Base-by-base conservation (phyloP, 2,797 vertebrate genomes). In the Lacerta agilis region DNA sequence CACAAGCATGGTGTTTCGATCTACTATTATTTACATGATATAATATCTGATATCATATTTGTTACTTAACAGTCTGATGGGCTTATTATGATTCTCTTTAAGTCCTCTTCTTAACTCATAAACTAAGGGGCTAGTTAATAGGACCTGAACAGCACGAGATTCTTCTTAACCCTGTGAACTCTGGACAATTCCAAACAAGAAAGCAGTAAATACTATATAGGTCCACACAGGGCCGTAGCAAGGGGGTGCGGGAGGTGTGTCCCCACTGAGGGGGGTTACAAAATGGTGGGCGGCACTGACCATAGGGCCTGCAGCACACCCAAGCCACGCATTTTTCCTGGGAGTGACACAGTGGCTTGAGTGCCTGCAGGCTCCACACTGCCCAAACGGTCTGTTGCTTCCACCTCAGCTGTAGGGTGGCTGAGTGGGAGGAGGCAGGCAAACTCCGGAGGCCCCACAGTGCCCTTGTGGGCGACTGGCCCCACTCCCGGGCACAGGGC, bases 81-180 rank as follows among this genome's bases (percentile, higher is more conserved):
- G 91, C 82, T 90, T 67, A 90, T 94, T 94, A 88, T 82, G 87
- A 85, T 83, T 92, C 90, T 90, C 91, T 94, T 96, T 18, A 1
- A 49, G 49, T 49, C 49, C 3, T 49, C 15, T 49, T 49, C 96
- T 94, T 94, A 94, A 96, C 87, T 96, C 85, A 84, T 92, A 96
- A 96, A 97, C 95, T 96, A 96, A 96, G 95, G 96, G 93, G 94
- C 92, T 95, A 96, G 96, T 96, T 95, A 96, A 96, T 93, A 92
- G 95, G 93, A 94, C 95, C 92, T 91, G 91, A 83, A 91, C 92
- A 90, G 95, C 94, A 92, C 92, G 94, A 91, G 91, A 94, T 87
- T 92, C 88, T 86, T 92, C 95, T 97, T 96, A 96, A 95, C 94
- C 92, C 94, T 90, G 49, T 87, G 83, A 92, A 93, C 87, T 10